Conservation (phyloP, 2,113 vertebrate species). For the Crocuta crocuta region DNA sequence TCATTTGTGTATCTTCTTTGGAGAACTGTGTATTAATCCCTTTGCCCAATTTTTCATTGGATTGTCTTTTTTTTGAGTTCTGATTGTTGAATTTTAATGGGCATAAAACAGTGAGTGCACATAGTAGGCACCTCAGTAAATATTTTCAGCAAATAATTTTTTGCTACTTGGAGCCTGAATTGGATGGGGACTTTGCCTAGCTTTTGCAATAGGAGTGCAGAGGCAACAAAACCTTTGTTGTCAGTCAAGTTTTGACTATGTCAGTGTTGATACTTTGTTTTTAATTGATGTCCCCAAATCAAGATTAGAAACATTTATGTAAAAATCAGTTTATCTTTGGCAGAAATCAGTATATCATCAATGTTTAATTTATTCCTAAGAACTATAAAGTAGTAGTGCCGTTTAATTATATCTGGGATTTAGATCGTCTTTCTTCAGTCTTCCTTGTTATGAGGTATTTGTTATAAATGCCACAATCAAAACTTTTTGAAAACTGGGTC, state of each 20-base stretch:
- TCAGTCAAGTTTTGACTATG: neutral
- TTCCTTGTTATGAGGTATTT: slow-evolving; percentile 15
- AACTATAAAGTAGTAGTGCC: neutral
- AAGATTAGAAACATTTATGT: neutral
- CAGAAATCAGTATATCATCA: neutral
- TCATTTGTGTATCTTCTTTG: slow-evolving; percentile 26
- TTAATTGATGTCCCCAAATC: neutral
- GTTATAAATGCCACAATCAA: slow-evolving; percentile 13
- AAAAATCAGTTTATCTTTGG: slow-evolving; percentile 24
- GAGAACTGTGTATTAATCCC: neutral
- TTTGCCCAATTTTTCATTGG: neutral
- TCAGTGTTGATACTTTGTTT: slow-evolving; percentile 10
- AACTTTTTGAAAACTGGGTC: slow-evolving; percentile 15
- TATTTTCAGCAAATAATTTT: neutral
- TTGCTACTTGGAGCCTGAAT: slow-evolving; percentile 11
- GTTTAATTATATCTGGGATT: slow-evolving; percentile 27
- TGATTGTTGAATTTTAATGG: neutral
- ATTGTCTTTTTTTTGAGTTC: slow-evolving; percentile 18
- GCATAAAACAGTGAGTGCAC: neutral
- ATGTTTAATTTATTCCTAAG: neutral
- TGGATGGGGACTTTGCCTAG: neutral
- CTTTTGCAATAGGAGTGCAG: neutral
- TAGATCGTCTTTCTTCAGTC: slow-evolving; percentile 58
- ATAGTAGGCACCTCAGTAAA: neutral
- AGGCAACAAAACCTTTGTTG: neutral